Percentiles rank a stretch among this genome's conserved stretches.
phyloP scores from a whole-genome alignment of 2,888 invertebrate genomes.

The Drosophila aldrichi region DNA sequence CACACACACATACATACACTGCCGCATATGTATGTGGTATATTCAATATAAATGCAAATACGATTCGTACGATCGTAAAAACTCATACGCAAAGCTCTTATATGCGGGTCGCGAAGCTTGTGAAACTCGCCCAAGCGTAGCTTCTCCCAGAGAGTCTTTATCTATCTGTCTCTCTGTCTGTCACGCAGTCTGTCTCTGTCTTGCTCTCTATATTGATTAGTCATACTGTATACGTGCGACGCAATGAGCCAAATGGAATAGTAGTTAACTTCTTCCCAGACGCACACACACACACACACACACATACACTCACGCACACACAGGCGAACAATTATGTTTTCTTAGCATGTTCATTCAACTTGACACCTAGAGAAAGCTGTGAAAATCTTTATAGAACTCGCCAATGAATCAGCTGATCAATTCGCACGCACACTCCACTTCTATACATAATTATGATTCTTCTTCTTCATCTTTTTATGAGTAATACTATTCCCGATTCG shows the following conservation, averaged over 20 bases:
- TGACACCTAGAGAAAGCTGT: slow-evolving; percentile 61
- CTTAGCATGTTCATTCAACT: slow-evolving; percentile 56
- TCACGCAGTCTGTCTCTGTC: slow-evolving; percentile 6
- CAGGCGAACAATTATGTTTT: slow-evolving; percentile 33
- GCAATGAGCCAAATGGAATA: slow-evolving; percentile 49
- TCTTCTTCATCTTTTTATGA: slow-evolving; percentile 22
- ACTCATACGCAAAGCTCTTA: slow-evolving; percentile 36
- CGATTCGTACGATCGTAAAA: slow-evolving; percentile 42
- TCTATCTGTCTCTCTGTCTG: slow-evolving; percentile 11
- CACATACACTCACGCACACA: slow-evolving; percentile 22
- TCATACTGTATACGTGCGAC: slow-evolving; percentile 59
- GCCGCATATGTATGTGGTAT: slow-evolving; percentile 5
- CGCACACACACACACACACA: slow-evolving; percentile 20
- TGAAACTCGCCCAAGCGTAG: slow-evolving; percentile 53
- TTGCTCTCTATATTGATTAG: slow-evolving; percentile 57
- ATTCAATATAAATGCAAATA: slow-evolving; percentile 66
- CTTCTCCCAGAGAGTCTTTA: slow-evolving; percentile 48
- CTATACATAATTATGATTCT: slow-evolving; percentile 3
- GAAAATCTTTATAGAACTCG: slow-evolving; percentile 59
- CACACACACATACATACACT: slow-evolving; percentile 34
- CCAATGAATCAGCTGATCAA: slow-evolving; percentile 47
- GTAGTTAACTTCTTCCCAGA: slow-evolving; percentile 36
- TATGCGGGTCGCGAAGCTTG: slow-evolving; percentile 47
- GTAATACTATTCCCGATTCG: slow-evolving; percentile 22
- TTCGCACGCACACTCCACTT: slow-evolving; percentile 32